phyloP scores from a whole-genome alignment of 2,888 invertebrate genomes.

The Rhingia rostrata region DNA sequence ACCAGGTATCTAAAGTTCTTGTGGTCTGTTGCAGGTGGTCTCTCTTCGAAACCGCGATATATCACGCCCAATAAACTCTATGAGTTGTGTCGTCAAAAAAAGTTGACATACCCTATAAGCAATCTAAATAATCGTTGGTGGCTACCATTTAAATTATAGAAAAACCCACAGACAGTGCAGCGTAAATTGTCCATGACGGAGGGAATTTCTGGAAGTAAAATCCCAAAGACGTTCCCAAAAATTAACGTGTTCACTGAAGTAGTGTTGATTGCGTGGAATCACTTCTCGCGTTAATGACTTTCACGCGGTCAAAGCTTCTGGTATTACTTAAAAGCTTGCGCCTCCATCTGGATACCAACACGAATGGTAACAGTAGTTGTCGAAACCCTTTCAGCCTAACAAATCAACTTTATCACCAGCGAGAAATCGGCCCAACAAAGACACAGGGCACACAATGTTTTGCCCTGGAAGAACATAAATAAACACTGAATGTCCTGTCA shows the following conservation, averaged over 20 bases:
- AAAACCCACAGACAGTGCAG: constrained; percentile 18
- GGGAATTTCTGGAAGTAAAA: neutral
- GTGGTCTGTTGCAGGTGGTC: constrained; percentile 49
- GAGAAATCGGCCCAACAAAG: constrained; percentile 42
- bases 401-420: constrained; percentile 67
- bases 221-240: constrained; percentile 40
- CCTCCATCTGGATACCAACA: constrained; percentile 7
- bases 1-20: constrained; percentile 15
- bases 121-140: constrained; percentile 44
- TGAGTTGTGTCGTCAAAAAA: constrained; percentile 45
- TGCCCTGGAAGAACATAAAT: constrained; percentile 58
- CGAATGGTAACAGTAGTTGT: constrained; percentile 17
- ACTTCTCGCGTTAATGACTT: constrained; percentile 15
- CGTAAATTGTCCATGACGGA: constrained; percentile 58
- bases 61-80: constrained; percentile 70
- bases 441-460: constrained; percentile 53
- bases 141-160: constrained; percentile 22
- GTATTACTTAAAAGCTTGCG: constrained; percentile 20
- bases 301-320: constrained; percentile 48
- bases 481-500: constrained; percentile 68
- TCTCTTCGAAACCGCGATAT: constrained; percentile 13
- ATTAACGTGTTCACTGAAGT: constrained; percentile 46
- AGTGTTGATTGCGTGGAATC: constrained; percentile 19
- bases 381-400: constrained; percentile 36
- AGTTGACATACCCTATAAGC: constrained; percentile 30